phyloP scores from a whole-genome alignment of 2,113 vertebrate genomes.

The Myotis lucifugus region DNA sequence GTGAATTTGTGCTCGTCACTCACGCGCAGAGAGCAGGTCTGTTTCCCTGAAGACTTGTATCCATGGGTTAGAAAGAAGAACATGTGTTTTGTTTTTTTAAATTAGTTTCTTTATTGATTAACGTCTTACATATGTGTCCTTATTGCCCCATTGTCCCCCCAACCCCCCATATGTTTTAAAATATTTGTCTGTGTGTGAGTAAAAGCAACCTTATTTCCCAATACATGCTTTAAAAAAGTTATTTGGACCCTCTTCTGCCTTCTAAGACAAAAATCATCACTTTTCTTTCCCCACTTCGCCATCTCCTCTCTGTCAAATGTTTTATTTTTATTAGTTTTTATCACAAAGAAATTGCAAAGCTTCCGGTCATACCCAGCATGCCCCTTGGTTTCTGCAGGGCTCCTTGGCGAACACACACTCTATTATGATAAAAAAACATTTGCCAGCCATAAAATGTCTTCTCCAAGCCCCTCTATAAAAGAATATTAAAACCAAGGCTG shows the following conservation, averaged over 20 bases:
- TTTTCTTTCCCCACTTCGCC: background rate
- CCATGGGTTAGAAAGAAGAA: background rate
- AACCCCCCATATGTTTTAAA: background rate
- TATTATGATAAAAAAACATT: constrained; percentile 59
- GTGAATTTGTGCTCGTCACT: background rate
- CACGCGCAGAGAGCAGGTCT: background rate
- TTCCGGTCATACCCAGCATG: background rate
- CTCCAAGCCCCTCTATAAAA: constrained; percentile 49
- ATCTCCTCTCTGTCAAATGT: constrained; percentile 5
- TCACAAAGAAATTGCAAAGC: constrained; percentile 34
- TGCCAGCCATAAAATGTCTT: constrained; percentile 66
- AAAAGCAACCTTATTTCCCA: background rate
- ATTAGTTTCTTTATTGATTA: background rate
- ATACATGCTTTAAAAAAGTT: constrained; percentile 9
- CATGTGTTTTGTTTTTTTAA: too few relatives aligned
- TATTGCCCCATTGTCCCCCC: too few relatives aligned
- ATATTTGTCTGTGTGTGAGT: background rate
- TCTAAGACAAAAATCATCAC: background rate
- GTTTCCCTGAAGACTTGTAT: background rate
- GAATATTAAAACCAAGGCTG: constrained; percentile 73
- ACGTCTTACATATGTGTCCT: too few relatives aligned
- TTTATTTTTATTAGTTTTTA: background rate
- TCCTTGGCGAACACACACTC: constrained; percentile 31
- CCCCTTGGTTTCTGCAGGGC: constrained; percentile 16
- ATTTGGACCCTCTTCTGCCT: background rate